Evolutionary conservation across 2,888 invertebrate genomes (phyloP).

Genomic region (Allygus modestus): DNA sequence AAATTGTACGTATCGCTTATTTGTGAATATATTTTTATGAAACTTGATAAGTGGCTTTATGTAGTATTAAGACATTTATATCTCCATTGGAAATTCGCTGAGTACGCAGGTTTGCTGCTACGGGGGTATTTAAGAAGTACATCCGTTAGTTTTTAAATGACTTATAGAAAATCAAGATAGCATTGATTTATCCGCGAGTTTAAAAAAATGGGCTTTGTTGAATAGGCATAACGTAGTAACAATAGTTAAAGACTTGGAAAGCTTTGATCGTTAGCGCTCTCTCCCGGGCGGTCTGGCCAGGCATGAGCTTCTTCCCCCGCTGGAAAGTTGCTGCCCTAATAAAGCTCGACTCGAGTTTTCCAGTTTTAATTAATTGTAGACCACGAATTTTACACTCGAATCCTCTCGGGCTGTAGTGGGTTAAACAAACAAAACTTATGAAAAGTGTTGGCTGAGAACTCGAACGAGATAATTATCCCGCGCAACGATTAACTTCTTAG

Average conservation of each 20-base stretch:
- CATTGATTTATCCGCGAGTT: too few relatives aligned
- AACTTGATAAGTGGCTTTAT: too few relatives aligned
- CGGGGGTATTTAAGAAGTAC: too few relatives aligned
- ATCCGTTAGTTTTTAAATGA: too few relatives aligned
- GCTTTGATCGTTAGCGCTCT: conserved; percentile 27
- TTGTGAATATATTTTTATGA: too few relatives aligned
- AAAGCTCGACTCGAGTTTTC: conserved; percentile 33
- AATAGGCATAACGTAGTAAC: not conserved
- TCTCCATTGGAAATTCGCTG: too few relatives aligned
- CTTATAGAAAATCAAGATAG: too few relatives aligned
- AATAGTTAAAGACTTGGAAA: not conserved
- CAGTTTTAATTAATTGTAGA: conserved; percentile 49
- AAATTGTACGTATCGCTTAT: too few relatives aligned
- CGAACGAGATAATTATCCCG: conserved; percentile 17
- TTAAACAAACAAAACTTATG: conserved; percentile 51
- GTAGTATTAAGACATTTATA: too few relatives aligned
- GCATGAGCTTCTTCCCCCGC: not conserved
- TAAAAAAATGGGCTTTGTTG: too few relatives aligned
- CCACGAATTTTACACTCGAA: conserved; percentile 45
- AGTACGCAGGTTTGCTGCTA: too few relatives aligned
- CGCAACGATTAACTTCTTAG: conserved; percentile 30
- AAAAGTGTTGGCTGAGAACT: conserved; percentile 44
- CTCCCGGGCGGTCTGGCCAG: not conserved
- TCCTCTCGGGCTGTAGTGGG: conserved; percentile 32
- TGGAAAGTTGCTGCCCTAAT: conserved; percentile 10